These are phyloP conservation scores for Sebastes fasciatus DNA, from an alignment of 2,113 vertebrate genomes.

Conservation along the genomic window DNA sequence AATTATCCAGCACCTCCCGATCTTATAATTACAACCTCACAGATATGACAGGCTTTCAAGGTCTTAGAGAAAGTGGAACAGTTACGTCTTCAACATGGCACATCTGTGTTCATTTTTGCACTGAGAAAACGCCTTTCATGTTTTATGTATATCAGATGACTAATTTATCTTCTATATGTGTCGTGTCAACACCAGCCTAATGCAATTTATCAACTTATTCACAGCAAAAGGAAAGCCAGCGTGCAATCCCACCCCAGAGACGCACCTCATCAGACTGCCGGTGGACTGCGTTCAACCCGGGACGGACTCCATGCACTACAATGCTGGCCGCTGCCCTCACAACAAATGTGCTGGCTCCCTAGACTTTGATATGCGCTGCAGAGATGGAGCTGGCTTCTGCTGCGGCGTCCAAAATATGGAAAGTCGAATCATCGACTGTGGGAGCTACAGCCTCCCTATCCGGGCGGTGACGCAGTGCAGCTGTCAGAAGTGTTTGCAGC, in stretches of 20 bases:
- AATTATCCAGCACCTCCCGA: not conserved
- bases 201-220: slow-evolving; percentile 47
- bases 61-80: not conserved
- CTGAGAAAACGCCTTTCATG: not conserved
- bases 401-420: slow-evolving; percentile 89
- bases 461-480: slow-evolving; percentile 89
- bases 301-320: slow-evolving; percentile 85
- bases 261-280: slow-evolving; percentile 90
- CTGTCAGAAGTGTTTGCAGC: slow-evolving; percentile 89
- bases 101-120: not conserved
- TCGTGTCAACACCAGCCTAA: slow-evolving; percentile 12
- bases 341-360: slow-evolving; percentile 83
- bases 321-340: slow-evolving; percentile 90
- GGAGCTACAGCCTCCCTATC: slow-evolving; percentile 86
- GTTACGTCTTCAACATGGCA: not conserved
- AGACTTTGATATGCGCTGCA: slow-evolving; percentile 84
- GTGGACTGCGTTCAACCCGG: slow-evolving; percentile 86
- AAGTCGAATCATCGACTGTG: slow-evolving; percentile 84
- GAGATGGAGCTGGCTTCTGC: slow-evolving; percentile 80
- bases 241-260: slow-evolving; percentile 86
- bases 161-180: not conserved
- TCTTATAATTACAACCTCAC: not conserved
- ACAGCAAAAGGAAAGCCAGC: slow-evolving; percentile 86
- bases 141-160: slow-evolving; percentile 3
- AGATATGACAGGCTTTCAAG: not conserved